Evolutionary conservation across 23 tunicate species (phyloP).

Genomic region (Diplosoma virens): DNA sequence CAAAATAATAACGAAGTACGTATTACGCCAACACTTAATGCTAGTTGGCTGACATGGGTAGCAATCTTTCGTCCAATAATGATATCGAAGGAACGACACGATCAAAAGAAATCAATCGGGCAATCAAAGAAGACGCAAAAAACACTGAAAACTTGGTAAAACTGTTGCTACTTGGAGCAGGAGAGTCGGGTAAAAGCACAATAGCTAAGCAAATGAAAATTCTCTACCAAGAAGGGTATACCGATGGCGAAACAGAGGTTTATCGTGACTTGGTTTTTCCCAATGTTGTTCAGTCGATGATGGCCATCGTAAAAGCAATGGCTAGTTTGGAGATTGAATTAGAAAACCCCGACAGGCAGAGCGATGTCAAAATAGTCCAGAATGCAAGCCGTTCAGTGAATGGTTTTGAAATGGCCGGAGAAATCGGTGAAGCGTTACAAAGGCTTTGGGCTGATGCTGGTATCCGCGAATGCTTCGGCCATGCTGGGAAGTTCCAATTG

Average conservation of each 20-base stretch:
- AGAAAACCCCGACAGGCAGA: slow-evolving; percentile 23
- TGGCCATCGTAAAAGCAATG: slow-evolving; percentile 90
- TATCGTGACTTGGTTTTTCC: slow-evolving; percentile 63
- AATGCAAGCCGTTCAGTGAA: slow-evolving; percentile 46
- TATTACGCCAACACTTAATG: too few species aligned
- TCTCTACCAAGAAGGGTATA: slow-evolving; percentile 79
- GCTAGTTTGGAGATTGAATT: slow-evolving; percentile 60
- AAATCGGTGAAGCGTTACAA: slow-evolving; percentile 61
- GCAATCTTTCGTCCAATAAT: slow-evolving; percentile 49
- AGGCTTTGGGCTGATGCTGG: slow-evolving; percentile 83
- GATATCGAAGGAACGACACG: slow-evolving; percentile 35
- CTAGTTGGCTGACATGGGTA: too few species aligned
- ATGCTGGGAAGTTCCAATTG: slow-evolving; percentile 83
- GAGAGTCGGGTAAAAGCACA: slow-evolving; percentile 97
- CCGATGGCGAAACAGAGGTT: slow-evolving; percentile 59
- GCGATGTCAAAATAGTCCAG: slow-evolving; percentile 51
- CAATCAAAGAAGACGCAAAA: slow-evolving; percentile 79
- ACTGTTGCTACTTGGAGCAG: slow-evolving; percentile 82
- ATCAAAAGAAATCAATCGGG: slow-evolving; percentile 65
- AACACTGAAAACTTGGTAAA: slow-evolving; percentile 70
- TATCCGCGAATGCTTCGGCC: slow-evolving; percentile 39
- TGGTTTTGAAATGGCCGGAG: slow-evolving; percentile 63
- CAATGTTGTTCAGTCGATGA: slow-evolving; percentile 77
- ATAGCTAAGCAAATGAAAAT: slow-evolving; percentile 97
- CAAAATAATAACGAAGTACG: too few species aligned